Evolutionary conservation across 1,140 invertebrate genomes (phyloP).

Genomic region (Tribolium castaneum): DNA sequence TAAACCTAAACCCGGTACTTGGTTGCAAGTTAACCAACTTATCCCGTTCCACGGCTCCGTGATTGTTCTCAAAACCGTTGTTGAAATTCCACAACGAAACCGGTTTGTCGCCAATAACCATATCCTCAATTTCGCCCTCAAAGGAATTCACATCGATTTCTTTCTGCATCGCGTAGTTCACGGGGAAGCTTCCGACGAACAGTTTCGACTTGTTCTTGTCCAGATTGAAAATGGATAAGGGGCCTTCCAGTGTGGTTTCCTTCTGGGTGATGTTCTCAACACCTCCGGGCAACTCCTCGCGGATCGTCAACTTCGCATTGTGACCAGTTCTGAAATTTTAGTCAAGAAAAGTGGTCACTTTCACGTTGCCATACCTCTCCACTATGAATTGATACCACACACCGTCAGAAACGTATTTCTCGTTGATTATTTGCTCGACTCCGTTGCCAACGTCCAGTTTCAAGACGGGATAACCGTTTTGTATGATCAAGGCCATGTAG

Average conservation of each 20-base stretch:
- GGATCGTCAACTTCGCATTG: conserved; percentile 83
- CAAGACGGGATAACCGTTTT: conserved; percentile 87
- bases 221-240: conserved; percentile 86
- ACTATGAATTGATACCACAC: conserved; percentile 92
- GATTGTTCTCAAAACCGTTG: conserved; percentile 79
- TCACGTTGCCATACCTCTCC: conserved; percentile 72
- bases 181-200: conserved; percentile 90
- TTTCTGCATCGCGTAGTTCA: conserved; percentile 75
- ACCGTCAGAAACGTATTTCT: conserved; percentile 84
- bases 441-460: conserved; percentile 91
- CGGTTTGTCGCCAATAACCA: conserved; percentile 87
- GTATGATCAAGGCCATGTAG: conserved; percentile 92
- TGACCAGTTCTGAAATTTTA: conserved; percentile 75
- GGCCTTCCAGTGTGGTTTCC: conserved; percentile 75
- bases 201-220: conserved; percentile 87
- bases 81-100: conserved; percentile 96
- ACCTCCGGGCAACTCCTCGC: conserved; percentile 76
- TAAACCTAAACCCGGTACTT: conserved; percentile 83
- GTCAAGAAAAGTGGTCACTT: not conserved
- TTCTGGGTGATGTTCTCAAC: conserved; percentile 68
- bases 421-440: conserved; percentile 77
- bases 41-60: conserved; percentile 78
- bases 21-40: conserved; percentile 72
- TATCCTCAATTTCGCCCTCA: conserved; percentile 90
- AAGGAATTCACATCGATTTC: conserved; percentile 80